These are phyloP conservation scores for Astyanax mexicanus DNA, from an alignment of 2,797 vertebrate species.

Conservation along the genomic window DNA sequence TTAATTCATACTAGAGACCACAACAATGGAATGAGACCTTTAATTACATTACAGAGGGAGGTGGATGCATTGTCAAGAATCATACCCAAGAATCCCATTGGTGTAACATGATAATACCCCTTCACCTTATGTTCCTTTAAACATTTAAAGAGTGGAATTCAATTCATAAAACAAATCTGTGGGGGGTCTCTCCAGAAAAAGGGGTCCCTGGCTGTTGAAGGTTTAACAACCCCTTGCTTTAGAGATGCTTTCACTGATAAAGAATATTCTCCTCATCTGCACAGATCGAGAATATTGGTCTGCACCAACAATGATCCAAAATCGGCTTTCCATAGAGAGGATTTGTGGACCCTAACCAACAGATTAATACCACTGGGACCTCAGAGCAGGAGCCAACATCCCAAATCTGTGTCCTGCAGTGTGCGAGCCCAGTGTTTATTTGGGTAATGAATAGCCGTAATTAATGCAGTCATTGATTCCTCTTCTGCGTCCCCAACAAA, in stretches of 20 bases:
- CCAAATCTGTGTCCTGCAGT: slow-evolving; percentile 88
- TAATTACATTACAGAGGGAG: too few relatives aligned
- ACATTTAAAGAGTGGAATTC: too few relatives aligned
- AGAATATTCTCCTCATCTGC: neutral
- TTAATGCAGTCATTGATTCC: slow-evolving; percentile 97
- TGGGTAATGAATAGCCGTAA: slow-evolving; percentile 98
- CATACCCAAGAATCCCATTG: too few relatives aligned
- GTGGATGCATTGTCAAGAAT: too few relatives aligned
- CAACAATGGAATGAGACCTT: too few relatives aligned
- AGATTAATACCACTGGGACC: slow-evolving; percentile 90
- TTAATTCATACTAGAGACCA: too few relatives aligned
- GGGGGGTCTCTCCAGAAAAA: too few relatives aligned
- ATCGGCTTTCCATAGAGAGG: slow-evolving; percentile 5
- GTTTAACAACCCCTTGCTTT: too few relatives aligned
- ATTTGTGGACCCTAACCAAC: slow-evolving; percentile 83
- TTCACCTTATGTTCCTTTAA: too few relatives aligned
- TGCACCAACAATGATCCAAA: slow-evolving; percentile 6
- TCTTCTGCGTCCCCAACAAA: slow-evolving; percentile 87
- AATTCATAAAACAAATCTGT: too few relatives aligned
- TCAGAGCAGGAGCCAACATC: slow-evolving; percentile 69
- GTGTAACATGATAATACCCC: too few relatives aligned
- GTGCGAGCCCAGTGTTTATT: slow-evolving; percentile 92
- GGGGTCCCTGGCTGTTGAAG: too few relatives aligned
- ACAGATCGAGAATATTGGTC: slow-evolving; percentile 9
- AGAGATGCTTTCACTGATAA: neutral